These are phyloP conservation scores for Bruchidius siliquastri DNA, from an alignment of 2,888 invertebrate genomes.

Conservation along the genomic window DNA sequence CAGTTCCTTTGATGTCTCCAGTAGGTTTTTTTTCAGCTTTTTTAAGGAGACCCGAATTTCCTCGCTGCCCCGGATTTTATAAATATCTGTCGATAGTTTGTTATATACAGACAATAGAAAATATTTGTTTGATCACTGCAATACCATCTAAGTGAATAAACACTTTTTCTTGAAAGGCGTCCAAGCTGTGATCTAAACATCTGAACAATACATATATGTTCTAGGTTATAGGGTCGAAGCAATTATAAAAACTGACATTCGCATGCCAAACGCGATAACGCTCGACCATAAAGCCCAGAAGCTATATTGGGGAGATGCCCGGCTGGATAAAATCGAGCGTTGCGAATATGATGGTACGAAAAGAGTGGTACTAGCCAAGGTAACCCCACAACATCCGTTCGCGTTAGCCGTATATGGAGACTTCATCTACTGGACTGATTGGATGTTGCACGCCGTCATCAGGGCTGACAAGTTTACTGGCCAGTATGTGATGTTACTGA, in stretches of 20 bases:
- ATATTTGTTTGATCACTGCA: no score
- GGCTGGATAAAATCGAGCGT: slow-evolving; percentile 79
- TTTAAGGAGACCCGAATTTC: no score
- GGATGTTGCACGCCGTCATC: slow-evolving; percentile 79
- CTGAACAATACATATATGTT: no score
- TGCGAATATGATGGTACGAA: slow-evolving; percentile 75
- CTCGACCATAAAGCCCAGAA: slow-evolving; percentile 71
- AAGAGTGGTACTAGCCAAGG: slow-evolving; percentile 59
- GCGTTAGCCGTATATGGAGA: slow-evolving; percentile 78
- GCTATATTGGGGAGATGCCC: slow-evolving; percentile 81
- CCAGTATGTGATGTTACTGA: slow-evolving; percentile 61
- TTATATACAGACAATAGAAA: no score
- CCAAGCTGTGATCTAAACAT: no score
- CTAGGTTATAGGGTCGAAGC: slow-evolving; percentile 56
- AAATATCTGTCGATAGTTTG: no score
- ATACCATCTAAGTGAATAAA: no score
- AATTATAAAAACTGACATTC: slow-evolving; percentile 72
- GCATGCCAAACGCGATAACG: slow-evolving; percentile 82
- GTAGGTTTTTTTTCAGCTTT: no score
- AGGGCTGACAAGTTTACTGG: slow-evolving; percentile 78
- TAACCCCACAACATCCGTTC: slow-evolving; percentile 79
- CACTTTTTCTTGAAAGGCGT: no score
- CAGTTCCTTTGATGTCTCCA: no score
- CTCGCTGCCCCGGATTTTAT: no score
- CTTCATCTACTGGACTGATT: slow-evolving; percentile 86